These are phyloP conservation scores for Cancer borealis DNA, from an alignment of 2,888 invertebrate genomes.

Conservation along the genomic window DNA sequence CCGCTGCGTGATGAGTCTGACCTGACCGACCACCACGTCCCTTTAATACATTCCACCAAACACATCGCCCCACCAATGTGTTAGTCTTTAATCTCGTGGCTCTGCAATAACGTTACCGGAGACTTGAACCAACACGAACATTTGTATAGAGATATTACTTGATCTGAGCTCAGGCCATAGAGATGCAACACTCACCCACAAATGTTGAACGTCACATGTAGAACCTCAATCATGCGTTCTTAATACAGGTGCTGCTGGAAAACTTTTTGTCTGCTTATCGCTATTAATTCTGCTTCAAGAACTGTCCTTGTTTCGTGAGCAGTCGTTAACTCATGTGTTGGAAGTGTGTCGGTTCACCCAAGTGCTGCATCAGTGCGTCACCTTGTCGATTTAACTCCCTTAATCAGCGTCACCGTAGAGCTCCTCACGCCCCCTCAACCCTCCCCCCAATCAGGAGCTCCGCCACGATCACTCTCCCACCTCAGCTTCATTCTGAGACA, in stretches of 20 bases:
- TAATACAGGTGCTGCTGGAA: not conserved
- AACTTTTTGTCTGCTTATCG: not conserved
- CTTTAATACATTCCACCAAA: not conserved
- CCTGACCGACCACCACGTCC: not conserved
- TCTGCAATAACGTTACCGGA: not conserved
- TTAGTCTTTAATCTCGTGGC: not conserved
- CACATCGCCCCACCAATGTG: not conserved
- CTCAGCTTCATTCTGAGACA: slow-evolving; percentile 27
- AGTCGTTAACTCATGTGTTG: not conserved
- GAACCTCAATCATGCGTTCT: not conserved
- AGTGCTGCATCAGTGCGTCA: not conserved
- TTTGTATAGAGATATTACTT: not conserved
- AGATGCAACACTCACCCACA: not conserved
- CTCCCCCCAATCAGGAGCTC: not conserved
- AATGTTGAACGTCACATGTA: not conserved
- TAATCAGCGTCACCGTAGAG: not conserved
- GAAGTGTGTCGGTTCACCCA: not conserved
- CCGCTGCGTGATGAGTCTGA: not conserved
- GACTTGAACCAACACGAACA: not conserved
- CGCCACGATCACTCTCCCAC: not conserved
- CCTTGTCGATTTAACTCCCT: not conserved
- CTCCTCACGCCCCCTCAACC: not conserved
- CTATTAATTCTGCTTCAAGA: not conserved
- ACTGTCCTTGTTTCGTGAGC: not conserved
- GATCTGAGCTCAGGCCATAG: not conserved